Evolutionary conservation across 1,140 invertebrate species (phyloP).

Genomic region (Acromyrmex heyeri): DNA sequence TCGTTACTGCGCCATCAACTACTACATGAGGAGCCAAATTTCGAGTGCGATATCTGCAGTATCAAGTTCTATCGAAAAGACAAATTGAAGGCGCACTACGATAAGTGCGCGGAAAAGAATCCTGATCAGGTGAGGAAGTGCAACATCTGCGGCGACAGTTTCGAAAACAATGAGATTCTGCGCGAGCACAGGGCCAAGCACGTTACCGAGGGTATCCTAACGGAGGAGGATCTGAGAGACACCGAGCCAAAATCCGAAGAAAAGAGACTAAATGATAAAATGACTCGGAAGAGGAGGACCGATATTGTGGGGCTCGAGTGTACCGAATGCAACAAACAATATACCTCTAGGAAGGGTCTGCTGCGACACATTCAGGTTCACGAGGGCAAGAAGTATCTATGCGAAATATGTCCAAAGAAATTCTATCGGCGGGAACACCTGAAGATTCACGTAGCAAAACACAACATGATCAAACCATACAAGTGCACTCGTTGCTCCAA

Average conservation of each 20-base stretch:
- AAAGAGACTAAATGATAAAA: conserved; percentile 79
- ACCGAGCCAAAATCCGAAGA: conserved; percentile 84
- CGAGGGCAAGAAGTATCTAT: conserved; percentile 90
- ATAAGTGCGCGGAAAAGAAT: conserved; percentile 86
- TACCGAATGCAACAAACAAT: conserved; percentile 89
- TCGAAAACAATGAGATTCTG: conserved; percentile 85
- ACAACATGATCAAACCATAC: conserved; percentile 86
- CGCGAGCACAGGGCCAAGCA: conserved; percentile 83
- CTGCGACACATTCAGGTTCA: conserved; percentile 89
- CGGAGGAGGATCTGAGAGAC: conserved; percentile 84
- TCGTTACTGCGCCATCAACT: conserved; percentile 84
- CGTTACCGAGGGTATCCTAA: conserved; percentile 84
- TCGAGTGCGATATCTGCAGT: conserved; percentile 86
- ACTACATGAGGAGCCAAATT: conserved; percentile 85
- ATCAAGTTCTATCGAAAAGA: conserved; percentile 85
- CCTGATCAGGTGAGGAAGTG: conserved; percentile 85
- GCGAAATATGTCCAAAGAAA: conserved; percentile 90
- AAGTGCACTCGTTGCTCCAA: conserved; percentile 85
- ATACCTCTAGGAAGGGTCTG: conserved; percentile 88
- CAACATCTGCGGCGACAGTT: conserved; percentile 85
- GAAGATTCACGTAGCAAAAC: conserved; percentile 85
- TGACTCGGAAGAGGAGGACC: conserved; percentile 82
- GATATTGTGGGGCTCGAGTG: conserved; percentile 85
- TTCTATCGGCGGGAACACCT: conserved; percentile 89
- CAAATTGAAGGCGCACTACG: conserved; percentile 85